Conservation (phyloP, 2,797 vertebrate genomes). For the Myiothlypis coronata region DNA sequence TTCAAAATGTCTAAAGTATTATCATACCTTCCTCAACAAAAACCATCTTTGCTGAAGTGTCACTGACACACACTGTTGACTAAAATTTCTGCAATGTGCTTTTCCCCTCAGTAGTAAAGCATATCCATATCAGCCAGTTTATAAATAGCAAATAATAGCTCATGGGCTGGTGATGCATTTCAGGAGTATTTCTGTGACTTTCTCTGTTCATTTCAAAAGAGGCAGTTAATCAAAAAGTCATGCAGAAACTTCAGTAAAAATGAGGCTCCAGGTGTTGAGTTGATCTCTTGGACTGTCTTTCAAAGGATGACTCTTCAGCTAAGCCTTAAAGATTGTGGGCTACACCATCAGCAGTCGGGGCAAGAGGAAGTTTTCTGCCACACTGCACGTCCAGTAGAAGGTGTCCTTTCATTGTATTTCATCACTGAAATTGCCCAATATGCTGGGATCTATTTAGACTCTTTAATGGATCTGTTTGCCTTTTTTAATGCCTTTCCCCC, state of each 20-base stretch:
- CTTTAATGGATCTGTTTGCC: constrained; percentile 35
- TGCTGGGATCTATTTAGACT: constrained; percentile 50
- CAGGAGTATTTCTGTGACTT: constrained; percentile 67
- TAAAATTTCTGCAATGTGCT: constrained; percentile 15
- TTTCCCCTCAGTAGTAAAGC: constrained; percentile 27
- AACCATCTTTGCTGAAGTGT: neutral
- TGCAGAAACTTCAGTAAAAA: constrained; percentile 13
- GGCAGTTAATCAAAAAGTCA: constrained; percentile 40
- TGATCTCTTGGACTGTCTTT: neutral
- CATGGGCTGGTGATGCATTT: constrained; percentile 60
- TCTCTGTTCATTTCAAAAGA: constrained; percentile 63
- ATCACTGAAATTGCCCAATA: constrained; percentile 48
- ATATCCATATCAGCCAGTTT: constrained; percentile 53
- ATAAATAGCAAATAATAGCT: constrained; percentile 75
- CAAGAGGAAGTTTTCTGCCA: neutral
- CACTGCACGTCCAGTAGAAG: neutral
- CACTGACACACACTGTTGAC: neutral
- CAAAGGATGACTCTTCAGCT: neutral
- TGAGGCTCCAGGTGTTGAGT: neutral
- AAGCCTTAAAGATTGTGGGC: neutral
- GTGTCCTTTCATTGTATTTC: neutral
- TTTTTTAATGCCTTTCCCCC: constrained; percentile 63
- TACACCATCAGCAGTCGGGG: neutral
- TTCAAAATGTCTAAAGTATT: neutral
- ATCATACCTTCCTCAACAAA: neutral